Percentiles rank a stretch among this genome's conserved stretches.
These are phyloP conservation scores for Netelia virgata DNA, from an alignment of 2,888 invertebrate genomes.

Conservation along the genomic window DNA sequence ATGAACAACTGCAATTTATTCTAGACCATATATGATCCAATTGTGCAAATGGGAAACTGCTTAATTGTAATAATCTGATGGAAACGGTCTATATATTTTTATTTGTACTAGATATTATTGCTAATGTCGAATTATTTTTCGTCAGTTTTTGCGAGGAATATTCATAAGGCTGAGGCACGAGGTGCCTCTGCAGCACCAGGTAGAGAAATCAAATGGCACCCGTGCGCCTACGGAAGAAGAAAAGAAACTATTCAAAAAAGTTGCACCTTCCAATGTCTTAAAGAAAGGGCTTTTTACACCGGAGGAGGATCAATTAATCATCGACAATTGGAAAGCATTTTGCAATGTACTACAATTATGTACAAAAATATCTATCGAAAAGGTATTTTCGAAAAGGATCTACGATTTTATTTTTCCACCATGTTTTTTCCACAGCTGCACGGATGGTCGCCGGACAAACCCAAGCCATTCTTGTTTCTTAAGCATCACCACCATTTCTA, in stretches of 20 bases:
- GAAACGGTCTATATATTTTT: no score
- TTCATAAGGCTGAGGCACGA: constrained; percentile 66
- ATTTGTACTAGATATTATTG: not conserved
- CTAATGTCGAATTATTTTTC: not conserved
- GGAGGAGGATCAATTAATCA: constrained; percentile 74
- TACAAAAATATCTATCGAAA: not conserved
- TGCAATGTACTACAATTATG: constrained; percentile 72
- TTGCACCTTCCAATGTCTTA: constrained; percentile 46
- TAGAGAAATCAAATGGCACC: constrained; percentile 75
- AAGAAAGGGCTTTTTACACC: constrained; percentile 71
- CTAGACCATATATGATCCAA: no score
- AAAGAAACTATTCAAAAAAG: constrained; percentile 66
- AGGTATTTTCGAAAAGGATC: not conserved
- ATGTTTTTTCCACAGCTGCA: constrained; percentile 73
- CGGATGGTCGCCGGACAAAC: constrained; percentile 73
- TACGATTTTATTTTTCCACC: not conserved
- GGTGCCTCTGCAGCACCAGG: constrained; percentile 75
- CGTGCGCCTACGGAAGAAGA: constrained; percentile 67
- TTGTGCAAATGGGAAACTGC: no score
- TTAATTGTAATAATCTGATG: no score
- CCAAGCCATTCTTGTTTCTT: constrained; percentile 76
- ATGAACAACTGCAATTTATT: no score
- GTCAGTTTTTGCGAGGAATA: constrained; percentile 69
- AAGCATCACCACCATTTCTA: constrained; percentile 67
- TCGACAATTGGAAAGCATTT: constrained; percentile 76